A percentile compares a stretch with the other conserved stretches of the same genome.
Evolutionary conservation across 2,113 vertebrate genomes (phyloP).

Genomic region (Carettochelys insculpta): DNA sequence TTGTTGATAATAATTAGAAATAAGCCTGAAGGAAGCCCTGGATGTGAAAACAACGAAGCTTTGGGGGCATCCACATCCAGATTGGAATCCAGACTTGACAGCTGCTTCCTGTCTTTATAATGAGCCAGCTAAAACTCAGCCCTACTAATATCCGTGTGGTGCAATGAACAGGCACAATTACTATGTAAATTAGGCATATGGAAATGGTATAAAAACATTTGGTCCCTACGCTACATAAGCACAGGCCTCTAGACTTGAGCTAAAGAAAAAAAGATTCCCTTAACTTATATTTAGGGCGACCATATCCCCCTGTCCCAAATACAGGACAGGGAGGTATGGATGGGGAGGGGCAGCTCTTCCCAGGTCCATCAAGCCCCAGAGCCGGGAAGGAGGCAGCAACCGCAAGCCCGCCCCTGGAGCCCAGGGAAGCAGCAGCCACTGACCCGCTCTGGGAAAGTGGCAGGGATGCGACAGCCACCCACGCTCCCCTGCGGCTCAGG

Average conservation of each 20-base stretch:
- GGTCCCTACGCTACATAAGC: not conserved
- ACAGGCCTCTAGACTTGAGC: not conserved
- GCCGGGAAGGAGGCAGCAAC: too few relatives aligned
- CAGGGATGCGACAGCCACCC: too few relatives aligned
- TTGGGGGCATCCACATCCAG: not conserved
- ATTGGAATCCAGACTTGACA: not conserved
- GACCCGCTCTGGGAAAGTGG: too few relatives aligned
- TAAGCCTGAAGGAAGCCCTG: not conserved
- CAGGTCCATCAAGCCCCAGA: too few relatives aligned
- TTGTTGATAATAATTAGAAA: not conserved
- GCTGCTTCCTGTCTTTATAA: not conserved
- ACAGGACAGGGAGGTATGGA: too few relatives aligned
- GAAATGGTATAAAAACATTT: not conserved
- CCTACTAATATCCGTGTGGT: not conserved
- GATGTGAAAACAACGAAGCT: not conserved
- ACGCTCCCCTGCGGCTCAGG: too few relatives aligned
- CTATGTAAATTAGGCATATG: not conserved
- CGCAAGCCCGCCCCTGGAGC: too few relatives aligned
- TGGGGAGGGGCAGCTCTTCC: too few relatives aligned
- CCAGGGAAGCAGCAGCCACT: too few relatives aligned
- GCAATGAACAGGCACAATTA: not conserved
- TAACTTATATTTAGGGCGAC: too few relatives aligned
- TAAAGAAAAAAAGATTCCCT: not conserved
- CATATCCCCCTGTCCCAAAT: too few relatives aligned
- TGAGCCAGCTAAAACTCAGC: not conserved